Evolutionary conservation across 2,797 vertebrate genomes (phyloP).

Genomic region (Cercopithecus hamlyni): DNA sequence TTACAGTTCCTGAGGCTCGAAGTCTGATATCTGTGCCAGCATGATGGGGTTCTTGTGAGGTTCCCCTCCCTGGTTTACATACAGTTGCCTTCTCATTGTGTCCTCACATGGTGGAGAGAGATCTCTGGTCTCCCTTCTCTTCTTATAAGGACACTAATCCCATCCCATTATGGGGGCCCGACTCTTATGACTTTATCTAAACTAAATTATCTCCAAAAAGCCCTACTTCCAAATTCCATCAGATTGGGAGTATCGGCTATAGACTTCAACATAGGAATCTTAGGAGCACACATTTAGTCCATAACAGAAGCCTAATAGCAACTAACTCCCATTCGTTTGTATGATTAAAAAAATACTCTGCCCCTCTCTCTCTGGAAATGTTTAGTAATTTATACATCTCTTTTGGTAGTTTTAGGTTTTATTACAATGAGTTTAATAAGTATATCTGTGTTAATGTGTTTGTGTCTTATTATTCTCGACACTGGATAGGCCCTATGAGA

Average conservation of each 20-base stretch:
- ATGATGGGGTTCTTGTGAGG: fast-evolving
- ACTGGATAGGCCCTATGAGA: too few relatives aligned
- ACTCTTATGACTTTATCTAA: neutral
- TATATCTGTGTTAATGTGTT: neutral
- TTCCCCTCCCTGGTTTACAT: neutral
- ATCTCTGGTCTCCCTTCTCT: fast-evolving
- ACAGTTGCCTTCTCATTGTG: neutral
- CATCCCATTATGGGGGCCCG: neutral
- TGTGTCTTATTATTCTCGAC: neutral
- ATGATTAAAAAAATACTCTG: neutral
- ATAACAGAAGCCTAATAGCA: neutral
- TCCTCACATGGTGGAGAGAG: neutral
- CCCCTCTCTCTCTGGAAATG: neutral
- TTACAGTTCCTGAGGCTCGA: neutral
- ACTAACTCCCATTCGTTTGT: neutral
- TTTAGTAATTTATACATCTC: neutral
- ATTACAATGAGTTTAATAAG: neutral
- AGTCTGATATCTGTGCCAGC: neutral
- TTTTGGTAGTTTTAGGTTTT: neutral
- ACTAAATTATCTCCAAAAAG: neutral
- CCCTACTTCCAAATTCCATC: neutral
- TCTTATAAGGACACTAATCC: neutral
- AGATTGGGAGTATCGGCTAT: neutral
- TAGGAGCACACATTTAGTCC: neutral
- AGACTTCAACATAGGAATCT: neutral